Percentiles rank a stretch among this genome's conserved stretches.
Conservation (phyloP, 2,113 vertebrate genomes). For the Electrona antarctica region DNA sequence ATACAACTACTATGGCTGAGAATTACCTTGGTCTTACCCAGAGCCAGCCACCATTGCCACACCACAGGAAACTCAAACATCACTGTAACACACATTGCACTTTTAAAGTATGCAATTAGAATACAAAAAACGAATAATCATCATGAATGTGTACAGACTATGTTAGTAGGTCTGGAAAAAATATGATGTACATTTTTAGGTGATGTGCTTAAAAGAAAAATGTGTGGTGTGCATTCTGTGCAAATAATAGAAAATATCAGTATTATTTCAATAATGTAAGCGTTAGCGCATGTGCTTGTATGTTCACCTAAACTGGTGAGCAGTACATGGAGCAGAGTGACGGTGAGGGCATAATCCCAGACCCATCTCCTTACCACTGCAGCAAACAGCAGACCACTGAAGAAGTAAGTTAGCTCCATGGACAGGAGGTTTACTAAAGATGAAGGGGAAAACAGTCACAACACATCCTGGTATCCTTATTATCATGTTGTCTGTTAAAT, state of each 20-base stretch:
- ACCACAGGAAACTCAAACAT: conserved; percentile 85
- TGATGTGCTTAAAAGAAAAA: too few species aligned
- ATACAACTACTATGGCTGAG: neutral
- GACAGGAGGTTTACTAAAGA: conserved; percentile 79
- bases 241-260: too few species aligned
- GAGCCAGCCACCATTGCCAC: conserved; percentile 87
- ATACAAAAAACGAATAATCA: neutral
- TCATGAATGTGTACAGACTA: neutral
- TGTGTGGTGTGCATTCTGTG: neutral
- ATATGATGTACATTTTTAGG: neutral
- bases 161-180: too few species aligned
- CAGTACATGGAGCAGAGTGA: conserved; percentile 82
- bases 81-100: conserved; percentile 70
- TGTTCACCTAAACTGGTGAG: conserved; percentile 81
- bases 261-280: too few species aligned
- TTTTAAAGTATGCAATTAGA: conserved; percentile 5
- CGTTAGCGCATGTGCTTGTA: neutral
- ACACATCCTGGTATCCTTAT: neutral
- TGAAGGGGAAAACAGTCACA: neutral
- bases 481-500: neutral
- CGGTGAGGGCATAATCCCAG: conserved; percentile 87
- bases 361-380: conserved; percentile 85
- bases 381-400: conserved; percentile 84
- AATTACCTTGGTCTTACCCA: conserved; percentile 76
- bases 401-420: conserved; percentile 84